Conservation (phyloP, 2,888 invertebrate genomes). For the Apotomis turbidana region DNA sequence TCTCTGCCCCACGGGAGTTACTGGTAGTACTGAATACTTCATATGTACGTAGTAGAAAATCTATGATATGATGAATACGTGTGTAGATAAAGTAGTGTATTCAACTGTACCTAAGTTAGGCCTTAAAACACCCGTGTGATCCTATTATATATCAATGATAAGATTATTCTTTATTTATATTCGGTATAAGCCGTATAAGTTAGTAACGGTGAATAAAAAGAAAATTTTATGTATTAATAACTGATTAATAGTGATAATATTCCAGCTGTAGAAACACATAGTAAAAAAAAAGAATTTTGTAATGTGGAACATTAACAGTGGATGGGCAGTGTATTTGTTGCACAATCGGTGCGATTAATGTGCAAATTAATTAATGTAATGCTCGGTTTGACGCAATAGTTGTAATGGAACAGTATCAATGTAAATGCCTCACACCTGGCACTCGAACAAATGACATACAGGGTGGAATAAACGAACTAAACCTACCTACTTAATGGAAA, state of each 20-base stretch:
- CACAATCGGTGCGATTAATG: constrained; percentile 37
- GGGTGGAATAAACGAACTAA: not conserved
- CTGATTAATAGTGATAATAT: not conserved
- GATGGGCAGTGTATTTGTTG: constrained; percentile 18
- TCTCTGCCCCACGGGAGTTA: too few relatives aligned
- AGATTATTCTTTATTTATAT: too few relatives aligned
- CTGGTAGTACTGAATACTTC: too few relatives aligned
- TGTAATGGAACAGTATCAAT: constrained; percentile 28
- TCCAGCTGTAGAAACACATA: not conserved
- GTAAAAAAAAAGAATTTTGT: constrained; percentile 16
- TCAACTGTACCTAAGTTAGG: too few relatives aligned
- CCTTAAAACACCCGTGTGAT: too few relatives aligned
- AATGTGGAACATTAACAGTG: constrained; percentile 14
- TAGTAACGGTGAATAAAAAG: too few relatives aligned
- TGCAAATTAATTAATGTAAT: constrained; percentile 41
- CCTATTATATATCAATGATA: not conserved
- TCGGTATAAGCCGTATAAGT: too few relatives aligned
- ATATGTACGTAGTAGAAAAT: too few relatives aligned
- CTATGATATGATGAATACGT: too few relatives aligned
- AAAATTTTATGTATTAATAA: not conserved
- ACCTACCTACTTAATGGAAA: too few relatives aligned
- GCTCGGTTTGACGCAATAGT: constrained; percentile 38
- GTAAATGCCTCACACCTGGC: constrained; percentile 20
- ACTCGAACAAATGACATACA: constrained; percentile 1
- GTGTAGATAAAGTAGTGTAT: too few relatives aligned